Conservation (phyloP, 1,140 invertebrate genomes). For the Anastatus disparis region DNA sequence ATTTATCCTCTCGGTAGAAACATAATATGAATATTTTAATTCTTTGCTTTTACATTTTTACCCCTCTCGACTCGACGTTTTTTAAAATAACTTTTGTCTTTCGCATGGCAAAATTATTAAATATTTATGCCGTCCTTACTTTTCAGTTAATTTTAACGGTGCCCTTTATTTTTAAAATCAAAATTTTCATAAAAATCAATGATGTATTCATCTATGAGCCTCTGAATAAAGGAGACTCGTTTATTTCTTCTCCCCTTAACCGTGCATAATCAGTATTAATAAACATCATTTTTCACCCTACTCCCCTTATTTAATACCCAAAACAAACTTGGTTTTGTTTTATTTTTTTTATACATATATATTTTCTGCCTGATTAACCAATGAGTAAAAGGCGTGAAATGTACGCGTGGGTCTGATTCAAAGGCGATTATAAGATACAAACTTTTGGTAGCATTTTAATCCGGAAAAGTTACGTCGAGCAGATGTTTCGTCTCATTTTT, state of each 20-base stretch:
- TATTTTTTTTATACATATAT: background rate
- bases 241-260: background rate
- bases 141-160: no score
- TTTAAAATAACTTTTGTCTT: background rate
- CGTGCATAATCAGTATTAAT: background rate
- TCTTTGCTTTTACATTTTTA: no score
- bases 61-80: background rate
- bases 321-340: background rate
- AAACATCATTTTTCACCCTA: background rate
- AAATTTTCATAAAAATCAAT: no score
- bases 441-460: no score
- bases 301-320: background rate
- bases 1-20: no score
- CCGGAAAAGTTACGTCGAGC: conserved; percentile 5
- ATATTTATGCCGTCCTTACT: no score
- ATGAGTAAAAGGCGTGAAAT: background rate
- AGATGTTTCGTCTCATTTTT: background rate
- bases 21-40: no score
- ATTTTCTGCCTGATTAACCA: no score
- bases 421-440: background rate
- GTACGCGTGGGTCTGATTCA: background rate
- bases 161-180: no score
- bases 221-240: no score
- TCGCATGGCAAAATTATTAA: no score
- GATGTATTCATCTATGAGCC: no score